phyloP scores from a whole-genome alignment of 2,888 invertebrate genomes.

The Gonocerus acuteangulatus region DNA sequence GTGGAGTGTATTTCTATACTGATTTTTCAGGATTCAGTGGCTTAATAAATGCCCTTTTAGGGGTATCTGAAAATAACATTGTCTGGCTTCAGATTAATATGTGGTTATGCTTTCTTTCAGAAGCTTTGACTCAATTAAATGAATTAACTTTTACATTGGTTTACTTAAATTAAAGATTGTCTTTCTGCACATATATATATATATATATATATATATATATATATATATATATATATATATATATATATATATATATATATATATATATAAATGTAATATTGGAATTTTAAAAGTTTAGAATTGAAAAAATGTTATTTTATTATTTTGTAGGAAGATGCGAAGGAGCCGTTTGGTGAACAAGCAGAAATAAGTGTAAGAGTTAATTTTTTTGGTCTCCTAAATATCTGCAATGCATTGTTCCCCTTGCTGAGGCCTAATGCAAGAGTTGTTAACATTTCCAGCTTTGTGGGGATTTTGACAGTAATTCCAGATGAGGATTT shows the following conservation, averaged over 20 bases:
- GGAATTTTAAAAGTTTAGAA: too few relatives aligned
- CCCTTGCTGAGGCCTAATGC: constrained; percentile 62
- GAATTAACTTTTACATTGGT: too few relatives aligned
- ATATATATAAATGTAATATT: too few relatives aligned
- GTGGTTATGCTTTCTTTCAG: too few relatives aligned
- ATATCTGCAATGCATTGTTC: constrained; percentile 60
- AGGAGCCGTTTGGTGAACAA: constrained; percentile 57
- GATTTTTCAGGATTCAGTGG: too few relatives aligned
- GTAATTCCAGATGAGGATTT: constrained; percentile 54
- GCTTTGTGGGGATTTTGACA: constrained; percentile 56
- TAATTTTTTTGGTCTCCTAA: constrained; percentile 61
- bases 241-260: neutral
- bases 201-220: neutral
- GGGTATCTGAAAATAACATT: too few relatives aligned
- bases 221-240: neutral
- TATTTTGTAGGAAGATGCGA: constrained; percentile 44
- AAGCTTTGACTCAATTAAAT: too few relatives aligned
- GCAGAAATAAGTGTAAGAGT: constrained; percentile 61
- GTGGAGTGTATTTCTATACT: too few relatives aligned
- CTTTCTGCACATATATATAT: neutral
- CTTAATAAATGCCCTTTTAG: too few relatives aligned
- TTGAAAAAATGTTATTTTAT: neutral
- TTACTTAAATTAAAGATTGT: too few relatives aligned
- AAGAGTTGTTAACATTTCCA: constrained; percentile 68
- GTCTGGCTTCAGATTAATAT: too few relatives aligned